A percentile compares a stretch with the other conserved stretches of the same genome.
Evolutionary conservation across 1,140 invertebrate species (phyloP).

Genomic region (Ostrea denselamellosa): DNA sequence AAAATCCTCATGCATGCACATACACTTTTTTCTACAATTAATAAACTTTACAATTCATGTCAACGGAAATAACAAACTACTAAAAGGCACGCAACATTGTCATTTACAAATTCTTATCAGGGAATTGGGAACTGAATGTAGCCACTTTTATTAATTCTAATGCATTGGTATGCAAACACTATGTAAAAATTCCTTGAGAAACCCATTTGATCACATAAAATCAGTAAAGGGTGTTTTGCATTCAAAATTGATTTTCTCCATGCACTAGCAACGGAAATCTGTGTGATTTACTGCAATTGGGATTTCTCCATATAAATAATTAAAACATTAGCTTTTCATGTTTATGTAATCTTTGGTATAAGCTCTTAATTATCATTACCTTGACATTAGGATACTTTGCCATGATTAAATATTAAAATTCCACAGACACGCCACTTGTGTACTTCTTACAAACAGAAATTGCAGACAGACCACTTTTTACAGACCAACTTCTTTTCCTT

Average conservation of each 20-base stretch:
- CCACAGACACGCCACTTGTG: neutral
- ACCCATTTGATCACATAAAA: neutral
- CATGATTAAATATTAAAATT: conserved; percentile 12
- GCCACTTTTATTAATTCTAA: neutral
- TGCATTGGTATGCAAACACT: conserved; percentile 2
- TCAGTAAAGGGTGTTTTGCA: conserved; percentile 18
- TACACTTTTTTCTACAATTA: neutral
- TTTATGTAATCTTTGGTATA: conserved; percentile 21
- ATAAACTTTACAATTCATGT: neutral
- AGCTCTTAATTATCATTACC: conserved; percentile 8
- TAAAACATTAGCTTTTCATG: conserved; percentile 13
- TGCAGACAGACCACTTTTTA: too few species aligned
- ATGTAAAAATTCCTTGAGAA: conserved; percentile 27
- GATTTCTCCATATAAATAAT: conserved; percentile 21
- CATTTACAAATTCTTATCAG: conserved; percentile 19
- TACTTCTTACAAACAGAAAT: neutral
- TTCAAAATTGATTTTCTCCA: conserved; percentile 34
- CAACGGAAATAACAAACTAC: neutral
- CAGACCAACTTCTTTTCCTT: too few species aligned
- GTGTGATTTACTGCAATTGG: conserved; percentile 26
- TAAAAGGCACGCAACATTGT: neutral
- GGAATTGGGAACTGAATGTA: neutral
- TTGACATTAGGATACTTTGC: conserved; percentile 29
- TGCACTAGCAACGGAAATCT: neutral
- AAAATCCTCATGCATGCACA: neutral